Percentiles rank a stretch among this genome's conserved stretches.
phyloP scores from a whole-genome alignment of 2,113 vertebrate genomes.

The Python bivittatus region DNA sequence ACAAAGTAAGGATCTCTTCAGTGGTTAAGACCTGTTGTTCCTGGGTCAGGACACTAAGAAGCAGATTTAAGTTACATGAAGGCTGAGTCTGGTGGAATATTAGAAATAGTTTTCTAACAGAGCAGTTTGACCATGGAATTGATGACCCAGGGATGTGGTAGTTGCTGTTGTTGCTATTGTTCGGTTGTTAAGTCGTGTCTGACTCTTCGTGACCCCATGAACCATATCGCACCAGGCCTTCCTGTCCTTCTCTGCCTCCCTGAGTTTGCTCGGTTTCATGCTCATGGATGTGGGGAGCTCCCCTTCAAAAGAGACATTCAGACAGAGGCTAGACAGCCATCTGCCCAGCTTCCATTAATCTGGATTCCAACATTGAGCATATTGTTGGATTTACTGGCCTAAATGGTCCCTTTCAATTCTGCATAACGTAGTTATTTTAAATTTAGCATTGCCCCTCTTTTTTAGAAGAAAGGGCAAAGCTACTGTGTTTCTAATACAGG shows the following conservation, averaged over 20 bases:
- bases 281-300: too few species aligned
- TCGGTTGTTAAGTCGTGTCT: too few species aligned
- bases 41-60: background rate
- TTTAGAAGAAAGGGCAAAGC: background rate
- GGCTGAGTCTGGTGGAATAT: background rate
- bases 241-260: too few species aligned
- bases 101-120: background rate
- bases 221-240: too few species aligned
- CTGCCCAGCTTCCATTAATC: background rate
- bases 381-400: background rate
- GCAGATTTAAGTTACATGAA: background rate
- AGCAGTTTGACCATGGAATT: background rate
- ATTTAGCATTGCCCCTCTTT: background rate
- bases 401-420: background rate
- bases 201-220: too few species aligned
- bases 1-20: background rate
- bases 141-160: background rate
- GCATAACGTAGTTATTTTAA: background rate
- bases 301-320: background rate
- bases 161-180: too few species aligned
- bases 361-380: background rate
- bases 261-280: too few species aligned
- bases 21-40: background rate
- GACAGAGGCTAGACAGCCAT: background rate
- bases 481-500: background rate